These are phyloP conservation scores for Copsychus sechellarum DNA, from an alignment of 2,113 vertebrate genomes.

Conservation along the genomic window DNA sequence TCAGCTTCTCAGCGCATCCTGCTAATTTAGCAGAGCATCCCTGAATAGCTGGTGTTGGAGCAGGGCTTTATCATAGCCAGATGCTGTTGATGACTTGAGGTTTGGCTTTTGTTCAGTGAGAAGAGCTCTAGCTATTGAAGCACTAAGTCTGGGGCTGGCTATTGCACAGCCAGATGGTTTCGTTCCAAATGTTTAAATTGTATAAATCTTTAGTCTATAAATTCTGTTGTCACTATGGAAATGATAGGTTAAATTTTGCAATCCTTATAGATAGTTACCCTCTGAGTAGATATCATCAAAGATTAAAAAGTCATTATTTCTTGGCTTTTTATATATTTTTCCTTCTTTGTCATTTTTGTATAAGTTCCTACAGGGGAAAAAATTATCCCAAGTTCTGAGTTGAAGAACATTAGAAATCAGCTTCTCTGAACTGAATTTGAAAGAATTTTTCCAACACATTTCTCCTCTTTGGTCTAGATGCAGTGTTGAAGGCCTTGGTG, in stretches of 20 bases:
- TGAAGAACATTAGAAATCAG: conserved; percentile 36
- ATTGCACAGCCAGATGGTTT: not conserved
- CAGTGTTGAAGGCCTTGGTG: not conserved
- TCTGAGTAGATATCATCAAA: conserved; percentile 66
- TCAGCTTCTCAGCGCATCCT: not conserved
- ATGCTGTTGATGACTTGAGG: conserved; percentile 54
- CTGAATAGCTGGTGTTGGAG: not conserved
- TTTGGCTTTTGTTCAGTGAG: conserved; percentile 52
- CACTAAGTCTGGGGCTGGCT: conserved; percentile 12
- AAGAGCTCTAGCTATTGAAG: conserved; percentile 39
- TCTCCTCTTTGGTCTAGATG: not conserved
- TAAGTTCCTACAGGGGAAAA: conserved; percentile 4
- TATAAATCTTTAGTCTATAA: conserved; percentile 69
- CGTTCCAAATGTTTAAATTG: conserved; percentile 55
- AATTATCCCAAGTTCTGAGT: not conserved
- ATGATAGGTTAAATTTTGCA: conserved; percentile 65
- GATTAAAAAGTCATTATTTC: conserved; percentile 65
- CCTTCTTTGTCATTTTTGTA: conserved; percentile 45
- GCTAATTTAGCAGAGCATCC: not conserved
- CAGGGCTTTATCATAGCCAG: conserved; percentile 45
- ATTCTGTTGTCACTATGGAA: conserved; percentile 65
- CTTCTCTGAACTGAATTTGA: conserved; percentile 22
- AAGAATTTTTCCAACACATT: not conserved
- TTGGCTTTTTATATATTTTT: conserved; percentile 64
- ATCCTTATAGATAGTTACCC: conserved; percentile 58